These are phyloP conservation scores for Pangasianodon hypophthalmus DNA, from an alignment of 2,113 vertebrate species.

Conservation along the genomic window DNA sequence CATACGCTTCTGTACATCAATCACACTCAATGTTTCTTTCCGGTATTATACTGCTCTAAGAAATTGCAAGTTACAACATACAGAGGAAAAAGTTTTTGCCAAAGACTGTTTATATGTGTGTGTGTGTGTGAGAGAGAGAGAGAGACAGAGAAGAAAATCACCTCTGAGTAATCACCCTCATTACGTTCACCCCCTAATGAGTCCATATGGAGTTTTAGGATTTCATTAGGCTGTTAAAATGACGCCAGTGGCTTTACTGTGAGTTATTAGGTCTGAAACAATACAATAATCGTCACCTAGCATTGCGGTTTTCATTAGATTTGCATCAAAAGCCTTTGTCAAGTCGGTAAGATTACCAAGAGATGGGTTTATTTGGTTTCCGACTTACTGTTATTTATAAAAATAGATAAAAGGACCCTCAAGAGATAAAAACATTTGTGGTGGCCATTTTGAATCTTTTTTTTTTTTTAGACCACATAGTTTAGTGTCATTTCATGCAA, in stretches of 20 bases:
- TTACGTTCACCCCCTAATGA: constrained; percentile 68
- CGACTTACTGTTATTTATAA: neutral
- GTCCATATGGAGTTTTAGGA: constrained; percentile 67
- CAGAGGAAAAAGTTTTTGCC: neutral
- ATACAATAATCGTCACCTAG: neutral
- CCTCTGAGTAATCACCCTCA: constrained; percentile 73
- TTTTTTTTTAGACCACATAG: neutral
- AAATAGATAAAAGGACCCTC: neutral
- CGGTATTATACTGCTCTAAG: neutral
- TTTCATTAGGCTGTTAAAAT: constrained; percentile 67
- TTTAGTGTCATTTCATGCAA: neutral
- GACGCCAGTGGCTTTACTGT: constrained; percentile 17
- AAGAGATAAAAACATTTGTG: neutral
- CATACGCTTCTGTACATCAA: neutral
- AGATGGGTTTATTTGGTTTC: neutral
- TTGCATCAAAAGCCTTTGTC: neutral
- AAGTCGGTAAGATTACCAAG: neutral
- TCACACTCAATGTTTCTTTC: neutral
- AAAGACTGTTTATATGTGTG: neutral
- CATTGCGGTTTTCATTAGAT: neutral
- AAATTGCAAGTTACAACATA: neutral
- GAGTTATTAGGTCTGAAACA: constrained; percentile 19
- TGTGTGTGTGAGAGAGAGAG: neutral
- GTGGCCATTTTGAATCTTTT: neutral
- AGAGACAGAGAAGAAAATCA: constrained; percentile 38